A percentile compares a stretch with the other conserved stretches of the same genome.
phyloP scores from a whole-genome alignment of 2,797 vertebrate species.

The Eutrigla gurnardus region DNA sequence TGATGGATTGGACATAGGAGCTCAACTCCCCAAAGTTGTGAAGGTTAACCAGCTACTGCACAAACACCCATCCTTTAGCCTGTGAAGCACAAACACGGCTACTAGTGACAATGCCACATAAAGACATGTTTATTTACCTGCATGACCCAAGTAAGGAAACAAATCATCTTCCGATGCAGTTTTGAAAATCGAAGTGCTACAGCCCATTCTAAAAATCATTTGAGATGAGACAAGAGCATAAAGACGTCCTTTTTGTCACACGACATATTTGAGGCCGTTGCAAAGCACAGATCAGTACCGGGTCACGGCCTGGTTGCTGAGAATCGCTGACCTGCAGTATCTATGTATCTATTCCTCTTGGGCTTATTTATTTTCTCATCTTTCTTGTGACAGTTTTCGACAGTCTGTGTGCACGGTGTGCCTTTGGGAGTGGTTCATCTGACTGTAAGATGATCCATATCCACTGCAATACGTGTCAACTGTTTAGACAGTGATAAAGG shows the following conservation, averaged over 20 bases:
- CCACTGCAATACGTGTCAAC: constrained; percentile 66
- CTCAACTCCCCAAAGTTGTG: constrained; percentile 67
- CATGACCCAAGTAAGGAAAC: neutral
- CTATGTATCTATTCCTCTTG: constrained; percentile 20
- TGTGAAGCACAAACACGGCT: constrained; percentile 23
- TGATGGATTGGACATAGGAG: constrained; percentile 80
- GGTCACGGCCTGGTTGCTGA: constrained; percentile 12
- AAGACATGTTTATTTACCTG: constrained; percentile 54
- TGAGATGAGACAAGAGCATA: too few relatives aligned
- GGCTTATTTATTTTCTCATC: constrained; percentile 38
- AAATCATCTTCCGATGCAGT: constrained; percentile 44
- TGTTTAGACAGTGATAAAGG: constrained; percentile 75
- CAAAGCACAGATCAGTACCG: constrained; percentile 17
- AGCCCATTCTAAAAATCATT: constrained; percentile 14
- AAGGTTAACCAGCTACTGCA: constrained; percentile 76
- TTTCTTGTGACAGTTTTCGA: constrained; percentile 35
- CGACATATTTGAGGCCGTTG: constrained; percentile 13
- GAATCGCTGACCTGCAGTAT: constrained; percentile 36
- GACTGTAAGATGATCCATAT: constrained; percentile 78
- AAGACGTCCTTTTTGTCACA: constrained; percentile 1
- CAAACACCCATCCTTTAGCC: constrained; percentile 56
- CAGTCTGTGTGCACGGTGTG: constrained; percentile 35
- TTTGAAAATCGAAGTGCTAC: constrained; percentile 7
- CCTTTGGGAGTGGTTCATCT: constrained; percentile 65
- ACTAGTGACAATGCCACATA: constrained; percentile 23